phyloP scores from a whole-genome alignment of 2,797 vertebrate genomes.

The Coendou prehensilis region DNA sequence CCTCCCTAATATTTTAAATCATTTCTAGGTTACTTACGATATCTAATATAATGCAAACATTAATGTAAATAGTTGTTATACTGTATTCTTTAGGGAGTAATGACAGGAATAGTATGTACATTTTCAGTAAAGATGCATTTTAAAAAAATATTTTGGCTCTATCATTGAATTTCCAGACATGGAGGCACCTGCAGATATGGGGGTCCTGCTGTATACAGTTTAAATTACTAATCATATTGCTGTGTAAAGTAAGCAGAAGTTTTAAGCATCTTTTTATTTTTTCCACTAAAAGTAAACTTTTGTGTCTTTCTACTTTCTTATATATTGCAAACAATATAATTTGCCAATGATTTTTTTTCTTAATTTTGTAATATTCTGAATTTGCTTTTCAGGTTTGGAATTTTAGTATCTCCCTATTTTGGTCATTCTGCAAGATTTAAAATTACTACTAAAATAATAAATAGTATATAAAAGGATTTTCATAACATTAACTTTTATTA shows the following conservation, averaged over 20 bases:
- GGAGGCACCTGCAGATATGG: not conserved
- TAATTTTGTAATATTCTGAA: constrained; percentile 1
- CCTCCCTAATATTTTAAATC: not conserved
- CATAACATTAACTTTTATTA: not conserved
- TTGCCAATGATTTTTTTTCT: not conserved
- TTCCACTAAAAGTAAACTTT: not conserved
- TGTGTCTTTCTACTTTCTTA: not conserved
- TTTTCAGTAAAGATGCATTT: not conserved
- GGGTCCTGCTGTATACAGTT: not conserved
- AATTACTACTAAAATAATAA: not conserved
- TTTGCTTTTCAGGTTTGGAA: not conserved
- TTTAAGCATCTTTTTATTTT: not conserved
- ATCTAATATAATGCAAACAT: not conserved
- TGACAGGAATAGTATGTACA: not conserved
- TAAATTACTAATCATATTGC: not conserved
- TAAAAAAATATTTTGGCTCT: not conserved
- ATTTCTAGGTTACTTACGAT: not conserved
- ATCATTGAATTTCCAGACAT: not conserved
- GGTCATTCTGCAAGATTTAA: not conserved
- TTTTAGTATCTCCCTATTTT: not conserved
- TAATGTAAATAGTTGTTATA: not conserved
- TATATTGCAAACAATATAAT: not conserved
- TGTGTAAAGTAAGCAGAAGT: not conserved
- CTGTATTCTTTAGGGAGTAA: not conserved
- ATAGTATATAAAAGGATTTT: not conserved